Evolutionary conservation across 2,888 invertebrate genomes (phyloP), one percentile per base, ranked within the genome.

Genomic region (Crossocerus cetratus): DNA sequence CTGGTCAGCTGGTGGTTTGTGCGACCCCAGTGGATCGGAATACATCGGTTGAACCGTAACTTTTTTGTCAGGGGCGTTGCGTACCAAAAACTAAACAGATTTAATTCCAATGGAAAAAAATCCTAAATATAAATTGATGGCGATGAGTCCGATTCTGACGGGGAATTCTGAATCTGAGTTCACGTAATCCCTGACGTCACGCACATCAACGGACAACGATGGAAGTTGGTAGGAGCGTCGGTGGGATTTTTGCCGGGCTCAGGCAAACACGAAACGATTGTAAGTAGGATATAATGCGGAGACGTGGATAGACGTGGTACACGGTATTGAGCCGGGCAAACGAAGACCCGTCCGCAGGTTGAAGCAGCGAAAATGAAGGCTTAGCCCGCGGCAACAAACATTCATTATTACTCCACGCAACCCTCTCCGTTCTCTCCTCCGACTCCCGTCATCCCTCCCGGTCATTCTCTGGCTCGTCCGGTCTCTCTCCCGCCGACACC

Each of bases 391-490:
- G 73, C 83, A 83, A 84, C 84, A 84, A 87, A 86, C 84, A 86
- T 88, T 88, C 85, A 86, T 87, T 85, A 87, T 88, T 84, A 80
- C 82, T 83, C 79, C 78, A 75, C 81, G 77, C 66, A 62, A 76
- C 76, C 83, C 76, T 69, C 76, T 75, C 74, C 72, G 74, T 77
- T 68, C 69, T 73, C 73, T 77, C 75, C 78, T 77, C 75, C 78
- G 76, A 58, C 67, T 76, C 66, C 76, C 70, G 78, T 82, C 77
- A 77, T 77, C 78, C 81, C 82, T 54, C 78, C 74, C 79, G 76
- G 74, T 82, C 83, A 79, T 81, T 83, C 74, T 80, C 80, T 74
- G 65, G 64, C 70, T 76, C 69, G 68, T 58, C 57, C 65, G 53
- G 42, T 80, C 82, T 76, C 77, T 71, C 75, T 80, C 74, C 55